These are phyloP conservation scores for Notolabrus celidotus DNA, from an alignment of 2,797 vertebrate species.

Conservation along the genomic window DNA sequence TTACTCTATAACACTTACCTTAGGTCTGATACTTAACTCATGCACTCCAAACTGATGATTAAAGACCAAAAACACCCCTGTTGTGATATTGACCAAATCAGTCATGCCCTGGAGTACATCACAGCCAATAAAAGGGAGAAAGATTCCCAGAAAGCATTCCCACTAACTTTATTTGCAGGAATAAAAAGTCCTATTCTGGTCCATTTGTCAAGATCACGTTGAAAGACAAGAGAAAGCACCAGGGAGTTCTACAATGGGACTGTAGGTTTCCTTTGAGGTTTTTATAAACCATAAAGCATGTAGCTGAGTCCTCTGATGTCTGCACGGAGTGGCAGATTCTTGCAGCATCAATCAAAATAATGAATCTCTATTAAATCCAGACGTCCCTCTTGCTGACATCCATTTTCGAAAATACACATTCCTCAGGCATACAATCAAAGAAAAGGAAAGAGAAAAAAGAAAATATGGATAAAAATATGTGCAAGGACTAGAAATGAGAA, in stretches of 20 bases:
- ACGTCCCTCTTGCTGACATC: constrained; percentile 48
- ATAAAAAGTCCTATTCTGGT: constrained; percentile 62
- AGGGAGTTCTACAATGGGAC: constrained; percentile 63
- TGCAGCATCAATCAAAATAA: constrained; percentile 75
- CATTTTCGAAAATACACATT: constrained; percentile 57
- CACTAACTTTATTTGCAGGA: constrained; percentile 56
- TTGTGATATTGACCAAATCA: constrained; percentile 68
- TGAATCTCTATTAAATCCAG: constrained; percentile 70
- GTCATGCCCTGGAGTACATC: constrained; percentile 50
- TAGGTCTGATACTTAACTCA: constrained; percentile 54
- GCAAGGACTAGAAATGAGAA: background rate
- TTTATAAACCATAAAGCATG: constrained; percentile 72
- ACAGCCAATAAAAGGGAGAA: constrained; percentile 37
- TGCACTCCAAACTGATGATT: constrained; percentile 49
- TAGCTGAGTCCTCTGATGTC: constrained; percentile 60
- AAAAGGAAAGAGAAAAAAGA: background rate
- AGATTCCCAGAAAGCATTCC: constrained; percentile 50
- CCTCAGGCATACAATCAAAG: background rate
- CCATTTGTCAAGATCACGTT: constrained; percentile 70
- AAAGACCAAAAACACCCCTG: constrained; percentile 54
- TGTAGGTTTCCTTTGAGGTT: constrained; percentile 69
- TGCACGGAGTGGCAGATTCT: constrained; percentile 62
- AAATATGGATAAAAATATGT: constrained; percentile 3
- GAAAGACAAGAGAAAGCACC: constrained; percentile 64
- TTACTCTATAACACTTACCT: constrained; percentile 30